Evolutionary conservation across 2,797 vertebrate genomes (phyloP).

Genomic region (Tadarida brasiliensis): DNA sequence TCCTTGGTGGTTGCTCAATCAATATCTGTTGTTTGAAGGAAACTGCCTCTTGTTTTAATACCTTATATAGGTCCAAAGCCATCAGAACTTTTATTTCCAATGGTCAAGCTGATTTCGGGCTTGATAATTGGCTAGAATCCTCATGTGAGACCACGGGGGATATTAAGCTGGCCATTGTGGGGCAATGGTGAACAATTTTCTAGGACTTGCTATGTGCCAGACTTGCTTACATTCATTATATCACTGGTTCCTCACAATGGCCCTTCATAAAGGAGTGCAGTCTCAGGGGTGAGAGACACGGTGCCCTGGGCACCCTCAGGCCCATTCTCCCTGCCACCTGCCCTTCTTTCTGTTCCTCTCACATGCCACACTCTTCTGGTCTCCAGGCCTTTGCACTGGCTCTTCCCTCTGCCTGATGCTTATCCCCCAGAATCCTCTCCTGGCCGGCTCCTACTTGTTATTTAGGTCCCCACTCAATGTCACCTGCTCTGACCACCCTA

Average conservation of each 20-base stretch:
- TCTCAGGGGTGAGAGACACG: background rate
- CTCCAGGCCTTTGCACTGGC: background rate
- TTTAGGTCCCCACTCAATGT: background rate
- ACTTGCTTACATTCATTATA: fast-evolving
- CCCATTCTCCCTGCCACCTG: background rate
- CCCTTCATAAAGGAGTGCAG: background rate
- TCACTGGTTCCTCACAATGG: background rate
- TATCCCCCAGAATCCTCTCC: background rate
- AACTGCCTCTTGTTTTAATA: background rate
- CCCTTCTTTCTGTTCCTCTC: background rate
- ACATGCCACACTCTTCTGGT: background rate
- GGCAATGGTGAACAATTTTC: background rate
- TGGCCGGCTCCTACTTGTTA: background rate
- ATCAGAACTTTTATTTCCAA: background rate
- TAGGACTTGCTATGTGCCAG: fast-evolving
- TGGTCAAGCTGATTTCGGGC: background rate
- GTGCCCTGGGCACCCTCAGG: background rate
- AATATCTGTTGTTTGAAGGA: background rate
- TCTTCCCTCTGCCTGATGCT: background rate
- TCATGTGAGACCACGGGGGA: no score
- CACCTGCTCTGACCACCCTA: background rate
- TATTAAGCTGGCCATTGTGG: background rate
- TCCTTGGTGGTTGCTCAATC: background rate
- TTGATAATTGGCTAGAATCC: background rate
- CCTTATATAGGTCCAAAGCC: background rate